Evolutionary conservation across 2,113 vertebrate genomes (phyloP).

Genomic region (Numida meleagris): DNA sequence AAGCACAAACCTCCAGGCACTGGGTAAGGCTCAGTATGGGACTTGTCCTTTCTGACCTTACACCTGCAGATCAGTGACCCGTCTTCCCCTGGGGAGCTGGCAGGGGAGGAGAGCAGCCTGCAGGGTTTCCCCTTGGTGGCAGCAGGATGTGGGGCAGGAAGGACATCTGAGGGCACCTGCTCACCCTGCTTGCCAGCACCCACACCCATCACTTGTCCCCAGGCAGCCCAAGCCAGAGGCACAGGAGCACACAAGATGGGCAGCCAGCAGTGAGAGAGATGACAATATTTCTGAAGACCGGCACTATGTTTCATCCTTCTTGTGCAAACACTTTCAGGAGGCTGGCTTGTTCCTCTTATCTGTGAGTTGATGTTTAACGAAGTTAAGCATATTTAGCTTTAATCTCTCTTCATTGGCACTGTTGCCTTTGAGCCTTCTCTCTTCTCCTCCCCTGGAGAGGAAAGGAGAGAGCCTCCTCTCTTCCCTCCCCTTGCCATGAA

Average conservation of each 20-base stretch:
- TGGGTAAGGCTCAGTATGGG: neutral
- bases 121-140: neutral
- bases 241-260: rapidly evolving
- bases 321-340: neutral
- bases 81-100: neutral
- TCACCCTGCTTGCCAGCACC: neutral
- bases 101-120: neutral
- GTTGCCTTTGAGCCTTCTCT: neutral
- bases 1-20: neutral
- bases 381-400: neutral
- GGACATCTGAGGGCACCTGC: neutral
- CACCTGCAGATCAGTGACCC: neutral
- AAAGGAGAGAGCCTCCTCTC: too few species aligned
- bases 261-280: neutral
- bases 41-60: neutral
- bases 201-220: neutral
- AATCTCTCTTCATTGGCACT: neutral
- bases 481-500: neutral
- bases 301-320: neutral
- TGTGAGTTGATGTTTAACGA: neutral
- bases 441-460: neutral
- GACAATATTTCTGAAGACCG: neutral
- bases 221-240: neutral
- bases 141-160: neutral
- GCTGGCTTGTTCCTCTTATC: neutral